These are phyloP conservation scores for Spea hammondii DNA, from an alignment of 2,797 vertebrate species.

Conservation along the genomic window DNA sequence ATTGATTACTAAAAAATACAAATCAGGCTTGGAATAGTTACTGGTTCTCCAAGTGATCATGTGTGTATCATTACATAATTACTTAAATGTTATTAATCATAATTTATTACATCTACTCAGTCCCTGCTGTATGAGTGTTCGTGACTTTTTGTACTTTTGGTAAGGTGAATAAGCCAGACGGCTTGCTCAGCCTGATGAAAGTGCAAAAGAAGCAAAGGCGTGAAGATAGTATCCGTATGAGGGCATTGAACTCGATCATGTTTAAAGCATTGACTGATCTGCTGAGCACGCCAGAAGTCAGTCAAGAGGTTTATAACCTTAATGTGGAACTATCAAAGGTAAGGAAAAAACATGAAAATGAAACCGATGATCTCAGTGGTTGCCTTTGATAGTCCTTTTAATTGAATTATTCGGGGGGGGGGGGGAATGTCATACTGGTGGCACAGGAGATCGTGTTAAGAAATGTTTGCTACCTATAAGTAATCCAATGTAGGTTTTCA, in stretches of 20 bases:
- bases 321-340: conserved; percentile 73
- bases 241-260: conserved; percentile 68
- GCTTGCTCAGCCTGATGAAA: conserved; percentile 51
- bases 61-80: no score
- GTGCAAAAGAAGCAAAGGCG: conserved; percentile 58
- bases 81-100: no score
- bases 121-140: no score
- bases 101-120: no score
- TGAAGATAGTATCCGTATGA: conserved; percentile 68
- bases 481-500: no score
- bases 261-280: conserved; percentile 71
- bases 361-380: no score
- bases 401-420: background rate
- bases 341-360: conserved; percentile 7
- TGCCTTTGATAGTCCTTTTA: background rate
- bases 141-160: conserved; percentile 20
- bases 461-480: no score
- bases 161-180: conserved; percentile 58
- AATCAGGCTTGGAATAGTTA: no score
- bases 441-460: no score
- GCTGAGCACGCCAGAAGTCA: conserved; percentile 68
- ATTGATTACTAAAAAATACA: no score
- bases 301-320: conserved; percentile 68
- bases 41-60: no score
- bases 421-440: no score